A percentile compares a stretch with the other conserved stretches of the same genome.
Evolutionary conservation across 2,797 vertebrate species (phyloP).

Genomic region (Ataeniobius toweri): DNA sequence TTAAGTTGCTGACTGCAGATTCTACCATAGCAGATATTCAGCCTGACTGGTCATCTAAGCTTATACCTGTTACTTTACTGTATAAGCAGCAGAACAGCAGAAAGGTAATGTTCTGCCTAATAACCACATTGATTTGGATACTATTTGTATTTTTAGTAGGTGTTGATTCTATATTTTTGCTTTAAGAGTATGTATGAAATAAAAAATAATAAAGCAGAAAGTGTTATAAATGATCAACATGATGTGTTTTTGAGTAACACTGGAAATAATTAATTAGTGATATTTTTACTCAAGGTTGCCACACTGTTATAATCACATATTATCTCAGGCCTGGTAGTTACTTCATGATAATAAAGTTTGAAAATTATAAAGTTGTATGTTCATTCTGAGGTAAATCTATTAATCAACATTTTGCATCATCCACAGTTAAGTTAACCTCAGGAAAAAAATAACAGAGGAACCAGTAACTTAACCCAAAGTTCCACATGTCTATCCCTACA

Average conservation of each 20-base stretch:
- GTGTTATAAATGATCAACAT: not conserved
- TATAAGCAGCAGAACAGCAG: no score
- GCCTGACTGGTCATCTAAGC: not conserved
- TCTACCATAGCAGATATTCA: not conserved
- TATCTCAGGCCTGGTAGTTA: not conserved
- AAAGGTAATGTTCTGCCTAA: not conserved
- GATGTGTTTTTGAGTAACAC: not conserved
- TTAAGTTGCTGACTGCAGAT: not conserved
- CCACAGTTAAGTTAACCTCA: not conserved
- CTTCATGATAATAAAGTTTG: not conserved
- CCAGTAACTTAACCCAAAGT: not conserved
- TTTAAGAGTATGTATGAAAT: not conserved
- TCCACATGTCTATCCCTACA: slow-evolving; percentile 22
- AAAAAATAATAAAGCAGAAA: not conserved
- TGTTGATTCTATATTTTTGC: not conserved
- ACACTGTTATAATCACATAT: not conserved
- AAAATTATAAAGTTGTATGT: not conserved
- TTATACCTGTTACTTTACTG: not conserved
- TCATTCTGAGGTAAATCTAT: not conserved
- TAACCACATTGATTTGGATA: not conserved
- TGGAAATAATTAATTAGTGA: not conserved
- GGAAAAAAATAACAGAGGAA: slow-evolving; percentile 7
- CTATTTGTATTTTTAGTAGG: not conserved
- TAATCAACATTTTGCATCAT: not conserved
- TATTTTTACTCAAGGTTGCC: not conserved